phyloP scores from a whole-genome alignment of 2,113 vertebrate genomes.

The Rhinolophus ferrumequinum region DNA sequence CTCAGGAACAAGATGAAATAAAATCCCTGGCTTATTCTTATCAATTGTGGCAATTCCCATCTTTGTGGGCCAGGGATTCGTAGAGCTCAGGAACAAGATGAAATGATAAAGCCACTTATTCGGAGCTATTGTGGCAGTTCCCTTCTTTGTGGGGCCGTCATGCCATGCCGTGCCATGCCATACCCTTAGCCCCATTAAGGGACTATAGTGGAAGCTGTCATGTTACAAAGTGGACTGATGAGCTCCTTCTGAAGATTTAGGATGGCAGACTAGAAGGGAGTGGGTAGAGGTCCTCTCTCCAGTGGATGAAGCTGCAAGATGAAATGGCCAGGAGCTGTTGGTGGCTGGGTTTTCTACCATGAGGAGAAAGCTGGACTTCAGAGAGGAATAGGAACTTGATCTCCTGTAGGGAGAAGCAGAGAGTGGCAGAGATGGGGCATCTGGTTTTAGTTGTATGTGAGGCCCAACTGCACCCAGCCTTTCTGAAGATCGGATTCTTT shows the following conservation, averaged over 20 bases:
- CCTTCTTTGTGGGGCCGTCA: neutral
- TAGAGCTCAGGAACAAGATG: neutral
- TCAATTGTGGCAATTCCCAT: neutral
- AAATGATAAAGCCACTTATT: neutral
- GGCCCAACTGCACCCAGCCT: neutral
- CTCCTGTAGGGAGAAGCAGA: neutral
- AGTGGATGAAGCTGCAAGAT: neutral
- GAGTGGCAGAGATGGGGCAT: neutral
- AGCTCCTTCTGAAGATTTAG: neutral
- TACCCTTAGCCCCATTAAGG: neutral
- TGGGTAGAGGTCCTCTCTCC: neutral
- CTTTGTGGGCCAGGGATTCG: neutral
- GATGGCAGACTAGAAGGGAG: neutral
- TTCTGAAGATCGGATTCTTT: neutral
- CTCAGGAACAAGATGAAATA: neutral
- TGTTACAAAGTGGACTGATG: neutral
- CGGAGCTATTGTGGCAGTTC: neutral
- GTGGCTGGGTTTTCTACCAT: neutral
- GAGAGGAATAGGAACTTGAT: neutral
- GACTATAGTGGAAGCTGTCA: neutral
- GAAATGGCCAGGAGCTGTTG: neutral
- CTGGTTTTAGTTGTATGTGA: neutral
- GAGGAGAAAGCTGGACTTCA: neutral
- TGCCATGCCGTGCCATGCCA: fast-evolving
- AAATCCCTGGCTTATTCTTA: neutral